Percentiles rank a stretch among this genome's conserved stretches.
Conservation (phyloP, 1,140 invertebrate genomes). For the Drosophila orena region DNA sequence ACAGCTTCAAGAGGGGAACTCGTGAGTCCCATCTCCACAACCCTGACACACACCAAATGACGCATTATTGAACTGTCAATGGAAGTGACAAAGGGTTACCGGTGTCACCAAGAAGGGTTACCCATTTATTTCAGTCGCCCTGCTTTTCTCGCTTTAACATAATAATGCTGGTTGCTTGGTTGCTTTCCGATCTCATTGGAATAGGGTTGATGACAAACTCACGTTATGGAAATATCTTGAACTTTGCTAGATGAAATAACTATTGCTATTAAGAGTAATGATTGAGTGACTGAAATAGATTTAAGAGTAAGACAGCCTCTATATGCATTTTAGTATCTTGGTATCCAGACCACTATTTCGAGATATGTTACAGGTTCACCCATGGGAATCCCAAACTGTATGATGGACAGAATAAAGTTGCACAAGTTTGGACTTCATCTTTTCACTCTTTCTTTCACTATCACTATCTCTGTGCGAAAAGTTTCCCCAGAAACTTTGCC, state of each 20-base stretch:
- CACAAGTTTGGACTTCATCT: conserved; percentile 6
- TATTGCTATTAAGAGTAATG: no score
- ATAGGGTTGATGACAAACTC: neutral
- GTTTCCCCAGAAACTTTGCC: conserved; percentile 32
- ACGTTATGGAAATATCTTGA: neutral
- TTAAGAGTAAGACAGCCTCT: no score
- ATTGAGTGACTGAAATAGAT: no score
- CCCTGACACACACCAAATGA: conserved; percentile 65
- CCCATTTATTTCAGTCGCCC: conserved; percentile 39
- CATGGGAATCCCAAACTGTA: neutral
- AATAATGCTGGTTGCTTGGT: conserved; percentile 6
- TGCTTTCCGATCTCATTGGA: neutral
- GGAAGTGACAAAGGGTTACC: conserved; percentile 80
- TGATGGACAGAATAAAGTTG: neutral
- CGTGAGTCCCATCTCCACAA: conserved; percentile 13
- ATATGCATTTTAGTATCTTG: no score
- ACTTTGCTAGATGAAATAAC: no score
- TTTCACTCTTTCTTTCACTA: conserved; percentile 46
- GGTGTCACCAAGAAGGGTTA: conserved; percentile 70
- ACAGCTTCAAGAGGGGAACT: conserved; percentile 7
- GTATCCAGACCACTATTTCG: neutral
- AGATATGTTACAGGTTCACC: neutral
- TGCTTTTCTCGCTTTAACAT: neutral
- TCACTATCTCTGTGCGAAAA: conserved; percentile 26
- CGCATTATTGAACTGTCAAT: conserved; percentile 83